Evolutionary conservation across 2,113 vertebrate species (phyloP).

Genomic region (Azemiops feae): DNA sequence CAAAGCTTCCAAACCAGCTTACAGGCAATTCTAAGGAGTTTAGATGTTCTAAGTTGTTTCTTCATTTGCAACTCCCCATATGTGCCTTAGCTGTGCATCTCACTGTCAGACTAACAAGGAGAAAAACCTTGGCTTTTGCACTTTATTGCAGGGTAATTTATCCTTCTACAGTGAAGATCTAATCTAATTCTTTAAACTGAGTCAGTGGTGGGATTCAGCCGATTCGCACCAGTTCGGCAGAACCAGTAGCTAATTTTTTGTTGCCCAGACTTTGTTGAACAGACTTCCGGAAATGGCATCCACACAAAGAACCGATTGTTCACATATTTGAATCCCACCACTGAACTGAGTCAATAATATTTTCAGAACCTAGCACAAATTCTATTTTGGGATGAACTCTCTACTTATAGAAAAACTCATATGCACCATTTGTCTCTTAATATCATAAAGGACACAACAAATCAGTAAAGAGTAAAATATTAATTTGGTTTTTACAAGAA

Average conservation of each 20-base stretch:
- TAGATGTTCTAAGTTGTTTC: neutral
- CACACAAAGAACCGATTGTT: too few relatives aligned
- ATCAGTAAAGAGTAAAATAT: slow-evolving; percentile 27
- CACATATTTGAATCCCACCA: too few relatives aligned
- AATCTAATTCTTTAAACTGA: neutral
- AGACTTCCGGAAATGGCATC: too few relatives aligned
- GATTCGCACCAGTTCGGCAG: too few relatives aligned
- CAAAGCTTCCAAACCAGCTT: neutral
- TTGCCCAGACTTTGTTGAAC: too few relatives aligned
- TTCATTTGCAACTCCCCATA: neutral
- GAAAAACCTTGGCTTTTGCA: neutral
- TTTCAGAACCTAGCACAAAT: neutral
- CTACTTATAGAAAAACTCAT: slow-evolving; percentile 1
- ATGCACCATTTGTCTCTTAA: slow-evolving; percentile 20
- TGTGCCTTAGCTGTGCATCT: neutral
- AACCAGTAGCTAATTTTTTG: too few relatives aligned
- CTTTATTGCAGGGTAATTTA: neutral
- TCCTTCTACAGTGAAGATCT: neutral
- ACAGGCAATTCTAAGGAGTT: neutral
- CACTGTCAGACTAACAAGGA: neutral
- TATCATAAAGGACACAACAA: slow-evolving; percentile 31
- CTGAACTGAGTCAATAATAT: neutral
- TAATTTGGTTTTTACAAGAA: slow-evolving; percentile 37
- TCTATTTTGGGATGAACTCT: neutral
- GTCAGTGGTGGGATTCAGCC: too few relatives aligned